phyloP scores from a whole-genome alignment of 2,113 vertebrate genomes.

The Trematocara zebra region DNA sequence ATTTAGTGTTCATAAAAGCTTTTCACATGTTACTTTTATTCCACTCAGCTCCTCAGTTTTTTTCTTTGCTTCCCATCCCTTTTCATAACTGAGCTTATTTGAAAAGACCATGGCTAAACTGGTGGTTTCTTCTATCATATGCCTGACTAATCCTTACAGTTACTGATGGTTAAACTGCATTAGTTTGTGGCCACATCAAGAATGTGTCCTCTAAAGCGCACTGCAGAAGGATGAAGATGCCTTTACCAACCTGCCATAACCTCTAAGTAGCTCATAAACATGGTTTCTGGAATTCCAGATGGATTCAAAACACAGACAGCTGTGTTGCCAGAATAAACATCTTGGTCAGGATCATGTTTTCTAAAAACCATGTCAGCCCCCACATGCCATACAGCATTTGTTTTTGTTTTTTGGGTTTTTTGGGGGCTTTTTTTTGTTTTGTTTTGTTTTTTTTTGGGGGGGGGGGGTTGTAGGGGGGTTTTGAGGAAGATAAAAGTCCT shows the following conservation, averaged over 20 bases:
- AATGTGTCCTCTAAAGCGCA: not conserved
- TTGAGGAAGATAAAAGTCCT: no score
- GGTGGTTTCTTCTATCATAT: not conserved
- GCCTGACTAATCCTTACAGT: not conserved
- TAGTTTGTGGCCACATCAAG: not conserved
- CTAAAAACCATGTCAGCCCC: not conserved
- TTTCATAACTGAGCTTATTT: not conserved
- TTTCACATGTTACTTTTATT: not conserved
- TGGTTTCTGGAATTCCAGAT: not conserved
- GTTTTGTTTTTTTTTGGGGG: no score
- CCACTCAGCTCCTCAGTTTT: not conserved
- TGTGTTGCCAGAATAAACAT: slow-evolving; percentile 3
- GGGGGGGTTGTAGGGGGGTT: no score
- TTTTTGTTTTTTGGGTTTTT: not conserved
- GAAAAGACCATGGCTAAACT: not conserved
- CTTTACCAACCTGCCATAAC: not conserved
- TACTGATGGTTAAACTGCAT: not conserved
- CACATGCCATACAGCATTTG: not conserved
- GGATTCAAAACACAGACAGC: not conserved
- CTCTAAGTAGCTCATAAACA: not conserved
- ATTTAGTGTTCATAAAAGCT: not conserved
- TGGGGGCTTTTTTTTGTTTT: no score
- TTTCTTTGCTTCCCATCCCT: not conserved
- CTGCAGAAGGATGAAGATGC: not conserved
- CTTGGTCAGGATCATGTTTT: not conserved